Evolutionary conservation across 2,113 vertebrate genomes (phyloP).

Genomic region (crab-eating macaque (Macaca fascicularis)): DNA sequence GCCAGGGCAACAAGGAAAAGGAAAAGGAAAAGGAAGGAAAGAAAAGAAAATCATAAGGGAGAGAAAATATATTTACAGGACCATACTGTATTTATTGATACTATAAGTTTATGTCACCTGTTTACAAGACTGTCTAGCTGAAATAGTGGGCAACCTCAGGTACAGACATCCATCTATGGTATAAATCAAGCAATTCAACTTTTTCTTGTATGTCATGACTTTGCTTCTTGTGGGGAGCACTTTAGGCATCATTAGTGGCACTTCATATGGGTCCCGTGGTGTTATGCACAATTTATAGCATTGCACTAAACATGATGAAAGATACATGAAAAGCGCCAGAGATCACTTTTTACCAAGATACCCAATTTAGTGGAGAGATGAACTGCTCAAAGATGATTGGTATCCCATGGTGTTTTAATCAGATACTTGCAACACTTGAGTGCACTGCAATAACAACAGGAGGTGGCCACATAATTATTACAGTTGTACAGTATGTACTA

Average conservation of each 20-base stretch:
- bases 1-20: no score
- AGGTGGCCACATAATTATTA: background rate
- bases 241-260: background rate
- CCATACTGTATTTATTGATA: background rate
- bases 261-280: background rate
- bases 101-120: background rate
- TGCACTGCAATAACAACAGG: background rate
- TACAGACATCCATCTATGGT: background rate
- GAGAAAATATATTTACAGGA: background rate
- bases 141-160: background rate
- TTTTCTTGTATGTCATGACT: background rate
- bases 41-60: background rate
- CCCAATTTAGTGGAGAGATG: background rate
- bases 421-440: background rate
- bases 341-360: background rate
- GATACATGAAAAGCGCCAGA: background rate
- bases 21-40: no score
- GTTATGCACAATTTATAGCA: background rate
- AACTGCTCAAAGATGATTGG: background rate
- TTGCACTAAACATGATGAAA: background rate
- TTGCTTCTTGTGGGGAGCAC: background rate
- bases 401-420: background rate
- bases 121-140: background rate
- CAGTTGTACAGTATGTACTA: background rate
- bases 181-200: background rate